Base-by-base conservation (phyloP, 2,888 invertebrate species). In the Ceratothoa steindachneri region DNA sequence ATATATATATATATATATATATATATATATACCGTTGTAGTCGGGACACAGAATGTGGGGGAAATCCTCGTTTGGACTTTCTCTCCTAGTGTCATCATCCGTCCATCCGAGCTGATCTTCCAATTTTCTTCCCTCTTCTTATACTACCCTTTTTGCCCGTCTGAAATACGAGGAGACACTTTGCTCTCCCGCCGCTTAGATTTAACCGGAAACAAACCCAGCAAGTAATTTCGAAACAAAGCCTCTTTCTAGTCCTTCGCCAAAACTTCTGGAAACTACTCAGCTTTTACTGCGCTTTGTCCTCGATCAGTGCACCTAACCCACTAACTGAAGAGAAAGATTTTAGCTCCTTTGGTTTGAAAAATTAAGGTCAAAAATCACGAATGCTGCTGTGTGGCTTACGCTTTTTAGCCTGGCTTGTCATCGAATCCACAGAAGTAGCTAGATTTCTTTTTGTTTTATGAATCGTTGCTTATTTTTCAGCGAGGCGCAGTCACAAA, bases 1-100 rank as follows among this genome's bases (percentile, higher is more conserved):
- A 67, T 67, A 67, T 30, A 67, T 67, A 67, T 30, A 67, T 67
- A 67, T 67, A 67, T 67, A 67, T 67, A 67, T 68, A 68, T 68
- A 68, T 68, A 68, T 68, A 68, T 68, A 68, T 68, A 68, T 68
- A 68, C 30, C 29, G 29, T 19, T 68, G 30, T 68, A 68, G 15
- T n/a, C 15, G 15, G 15, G 15, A n/a, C 19, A n/a, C 19, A 51
- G 15, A 51, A 51, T n/a, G 41, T 51, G 19, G 52, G 19, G 52
- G 27, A 60, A 60, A 60, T 60, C 60, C 60, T 60, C 60, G 60
- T 60, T 60, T 60, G 60, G 60, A 60, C 12, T 60, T 60, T 24
- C 24, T 60, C 60, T 24, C 24, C 60, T 24, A 24, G 22, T 22
- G 24, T 24, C 60, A 60, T 60, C 60, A 60, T 60, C 22, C n/a